phyloP scores from a whole-genome alignment of 2,113 vertebrate genomes.

The Clarias batrachus region DNA sequence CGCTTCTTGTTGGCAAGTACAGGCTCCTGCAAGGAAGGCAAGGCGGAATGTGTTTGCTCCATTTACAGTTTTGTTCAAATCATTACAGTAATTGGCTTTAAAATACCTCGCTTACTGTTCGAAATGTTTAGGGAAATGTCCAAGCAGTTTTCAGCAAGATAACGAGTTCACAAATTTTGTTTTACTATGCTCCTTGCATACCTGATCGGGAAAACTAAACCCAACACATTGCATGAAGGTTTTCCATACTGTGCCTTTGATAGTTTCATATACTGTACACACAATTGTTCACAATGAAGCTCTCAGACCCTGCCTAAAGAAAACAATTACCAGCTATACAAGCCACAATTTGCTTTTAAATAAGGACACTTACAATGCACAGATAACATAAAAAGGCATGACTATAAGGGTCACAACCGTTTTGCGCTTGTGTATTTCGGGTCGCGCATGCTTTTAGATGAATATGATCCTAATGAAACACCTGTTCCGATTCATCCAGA shows the following conservation, averaged over 20 bases:
- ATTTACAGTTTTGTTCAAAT: constrained; percentile 22
- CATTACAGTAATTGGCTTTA: constrained; percentile 27
- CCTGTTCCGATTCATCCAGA: neutral
- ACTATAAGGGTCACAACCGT: no score
- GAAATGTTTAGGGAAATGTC: constrained; percentile 1
- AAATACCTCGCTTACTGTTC: neutral
- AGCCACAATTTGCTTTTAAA: neutral
- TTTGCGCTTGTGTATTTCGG: neutral
- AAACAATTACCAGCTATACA: neutral
- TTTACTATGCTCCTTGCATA: neutral
- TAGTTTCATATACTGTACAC: constrained; percentile 1
- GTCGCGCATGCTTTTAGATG: neutral
- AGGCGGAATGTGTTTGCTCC: constrained; percentile 19
- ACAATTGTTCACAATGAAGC: neutral
- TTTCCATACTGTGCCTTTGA: neutral
- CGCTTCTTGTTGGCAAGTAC: neutral
- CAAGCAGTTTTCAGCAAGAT: neutral
- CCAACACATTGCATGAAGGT: neutral
- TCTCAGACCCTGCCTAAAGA: neutral
- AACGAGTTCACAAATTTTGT: neutral
- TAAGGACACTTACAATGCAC: neutral
- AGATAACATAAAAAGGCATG: neutral
- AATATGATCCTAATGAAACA: neutral
- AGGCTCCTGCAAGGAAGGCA: neutral
- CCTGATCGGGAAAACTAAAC: neutral